Conservation (phyloP, 30 jellyfish, hydroid and myxozoan genomes). For the Pelagia noctiluca region DNA sequence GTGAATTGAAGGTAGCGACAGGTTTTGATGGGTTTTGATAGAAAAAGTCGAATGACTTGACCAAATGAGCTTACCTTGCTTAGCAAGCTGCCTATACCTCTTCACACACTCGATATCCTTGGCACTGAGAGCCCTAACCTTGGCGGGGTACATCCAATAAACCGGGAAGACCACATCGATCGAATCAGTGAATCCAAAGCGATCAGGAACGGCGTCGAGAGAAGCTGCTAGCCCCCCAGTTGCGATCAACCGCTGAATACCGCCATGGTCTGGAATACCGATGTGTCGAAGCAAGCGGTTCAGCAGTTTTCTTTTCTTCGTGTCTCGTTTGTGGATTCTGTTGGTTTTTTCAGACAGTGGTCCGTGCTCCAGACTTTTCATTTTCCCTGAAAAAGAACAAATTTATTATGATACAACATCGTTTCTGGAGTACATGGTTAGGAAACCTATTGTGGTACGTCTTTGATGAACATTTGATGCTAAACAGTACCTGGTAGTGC, state of each 20-base stretch:
- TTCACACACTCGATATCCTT: constrained; percentile 80
- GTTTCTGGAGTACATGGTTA: too few species aligned
- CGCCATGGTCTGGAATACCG: constrained; percentile 96
- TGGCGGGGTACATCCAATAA: constrained; percentile 85
- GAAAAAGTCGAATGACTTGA: background rate
- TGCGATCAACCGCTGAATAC: constrained; percentile 86
- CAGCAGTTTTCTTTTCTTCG: background rate
- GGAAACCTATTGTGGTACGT: too few species aligned
- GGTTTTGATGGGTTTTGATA: background rate
- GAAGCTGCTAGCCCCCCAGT: constrained; percentile 85
- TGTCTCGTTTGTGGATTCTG: background rate
- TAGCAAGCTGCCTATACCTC: constrained; percentile 71
- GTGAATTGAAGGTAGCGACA: too few species aligned
- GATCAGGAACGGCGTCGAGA: constrained; percentile 23
- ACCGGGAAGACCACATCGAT: constrained; percentile 90
- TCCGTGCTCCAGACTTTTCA: too few species aligned
- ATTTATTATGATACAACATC: too few species aligned
- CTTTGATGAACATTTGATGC: too few species aligned
- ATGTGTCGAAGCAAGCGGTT: constrained; percentile 62
- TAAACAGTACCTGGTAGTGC: too few species aligned
- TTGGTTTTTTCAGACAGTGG: too few species aligned
- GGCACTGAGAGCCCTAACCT: constrained; percentile 68
- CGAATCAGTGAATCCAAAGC: constrained; percentile 66
- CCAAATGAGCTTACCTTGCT: constrained; percentile 57
- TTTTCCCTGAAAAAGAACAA: too few species aligned